These are phyloP conservation scores for Sardina pilchardus DNA, from an alignment of 2,113 vertebrate species.

Conservation along the genomic window DNA sequence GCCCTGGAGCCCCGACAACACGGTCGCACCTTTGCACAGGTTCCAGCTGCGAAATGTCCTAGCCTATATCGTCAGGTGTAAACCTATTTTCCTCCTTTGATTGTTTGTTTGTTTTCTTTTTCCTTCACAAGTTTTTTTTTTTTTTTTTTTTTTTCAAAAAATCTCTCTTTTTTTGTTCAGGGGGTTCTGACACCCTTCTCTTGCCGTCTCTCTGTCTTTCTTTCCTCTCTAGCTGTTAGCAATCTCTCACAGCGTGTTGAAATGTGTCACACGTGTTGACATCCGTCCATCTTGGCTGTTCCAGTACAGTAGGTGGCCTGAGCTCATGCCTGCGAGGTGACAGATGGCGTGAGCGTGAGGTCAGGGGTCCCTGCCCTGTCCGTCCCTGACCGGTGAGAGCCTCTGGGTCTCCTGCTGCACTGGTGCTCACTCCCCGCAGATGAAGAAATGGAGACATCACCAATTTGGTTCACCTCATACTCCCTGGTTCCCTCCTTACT, in stretches of 20 bases:
- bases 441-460: neutral
- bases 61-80: neutral
- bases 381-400: neutral
- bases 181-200: neutral
- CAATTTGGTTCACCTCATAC: neutral
- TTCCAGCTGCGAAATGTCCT: neutral
- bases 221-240: neutral
- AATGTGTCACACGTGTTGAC: neutral
- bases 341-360: neutral
- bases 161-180: neutral
- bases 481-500: neutral
- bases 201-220: neutral
- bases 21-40: neutral
- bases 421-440: neutral
- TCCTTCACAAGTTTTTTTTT: neutral
- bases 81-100: neutral
- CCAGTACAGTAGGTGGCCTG: neutral
- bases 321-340: neutral
- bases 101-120: slow-evolving; percentile 23
- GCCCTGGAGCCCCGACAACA: neutral
- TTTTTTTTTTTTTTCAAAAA: neutral
- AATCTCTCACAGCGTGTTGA: neutral
- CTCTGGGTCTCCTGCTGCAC: neutral
- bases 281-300: neutral
- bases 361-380: neutral